Conservation (phyloP, 2,113 vertebrate genomes). For the Noturus placidus region DNA sequence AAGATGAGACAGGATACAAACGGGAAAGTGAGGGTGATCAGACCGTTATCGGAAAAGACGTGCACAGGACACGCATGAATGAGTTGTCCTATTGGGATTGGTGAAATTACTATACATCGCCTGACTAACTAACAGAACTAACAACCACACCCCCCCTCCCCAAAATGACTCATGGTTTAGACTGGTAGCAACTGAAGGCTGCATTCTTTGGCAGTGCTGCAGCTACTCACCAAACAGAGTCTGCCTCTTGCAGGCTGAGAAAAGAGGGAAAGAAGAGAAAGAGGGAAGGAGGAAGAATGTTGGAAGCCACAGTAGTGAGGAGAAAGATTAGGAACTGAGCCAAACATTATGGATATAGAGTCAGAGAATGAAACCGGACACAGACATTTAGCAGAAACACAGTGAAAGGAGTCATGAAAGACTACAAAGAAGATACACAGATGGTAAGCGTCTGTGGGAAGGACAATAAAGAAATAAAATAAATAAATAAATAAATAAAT, state of each 20-base stretch:
- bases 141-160: not conserved
- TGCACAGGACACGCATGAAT: not conserved
- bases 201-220: slow-evolving; percentile 52
- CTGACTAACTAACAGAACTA: not conserved
- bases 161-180: slow-evolving; percentile 48
- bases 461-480: no score
- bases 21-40: not conserved
- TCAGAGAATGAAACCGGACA: slow-evolving; percentile 25
- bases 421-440: not conserved
- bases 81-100: not conserved
- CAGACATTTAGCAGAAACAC: not conserved
- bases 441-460: not conserved
- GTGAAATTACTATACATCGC: not conserved
- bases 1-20: slow-evolving; percentile 5
- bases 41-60: not conserved
- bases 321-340: slow-evolving; percentile 10
- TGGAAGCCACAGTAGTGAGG: slow-evolving; percentile 3
- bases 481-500: not conserved
- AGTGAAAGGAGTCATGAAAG: not conserved
- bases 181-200: slow-evolving; percentile 49
- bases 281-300: slow-evolving; percentile 18
- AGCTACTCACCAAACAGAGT: slow-evolving; percentile 83
- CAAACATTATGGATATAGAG: not conserved
- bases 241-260: slow-evolving; percentile 81
- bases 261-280: slow-evolving; percentile 72